A percentile compares a stretch with the other conserved stretches of the same genome.
Conservation (phyloP, 53 echinoderm and acorn worm species). For the Holothuria leucospilota region DNA sequence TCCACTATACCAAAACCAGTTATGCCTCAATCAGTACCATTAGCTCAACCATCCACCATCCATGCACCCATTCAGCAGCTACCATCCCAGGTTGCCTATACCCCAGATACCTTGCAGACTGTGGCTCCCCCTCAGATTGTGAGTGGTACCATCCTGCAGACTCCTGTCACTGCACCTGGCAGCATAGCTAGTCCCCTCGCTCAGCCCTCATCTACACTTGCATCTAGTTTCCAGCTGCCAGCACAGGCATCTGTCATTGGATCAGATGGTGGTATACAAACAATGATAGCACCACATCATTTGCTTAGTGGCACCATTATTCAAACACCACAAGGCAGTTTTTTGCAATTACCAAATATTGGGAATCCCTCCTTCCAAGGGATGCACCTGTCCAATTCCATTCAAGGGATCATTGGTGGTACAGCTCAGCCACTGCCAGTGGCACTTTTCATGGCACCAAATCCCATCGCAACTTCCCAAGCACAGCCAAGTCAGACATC, state of each 20-base stretch:
- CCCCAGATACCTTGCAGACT: constrained; percentile 6
- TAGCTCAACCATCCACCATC: too few relatives aligned
- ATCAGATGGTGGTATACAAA: background rate
- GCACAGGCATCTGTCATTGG: background rate
- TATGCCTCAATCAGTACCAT: too few relatives aligned
- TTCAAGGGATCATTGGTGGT: constrained; percentile 10
- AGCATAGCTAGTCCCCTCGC: background rate
- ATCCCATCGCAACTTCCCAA: background rate
- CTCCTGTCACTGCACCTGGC: background rate
- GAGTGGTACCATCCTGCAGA: constrained; percentile 8
- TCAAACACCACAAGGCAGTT: constrained; percentile 42
- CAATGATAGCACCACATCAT: constrained; percentile 21
- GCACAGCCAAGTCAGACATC: background rate
- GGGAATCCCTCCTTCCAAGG: constrained; percentile 17
- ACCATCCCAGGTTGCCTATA: constrained; percentile 13
- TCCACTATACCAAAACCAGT: too few relatives aligned
- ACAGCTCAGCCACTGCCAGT: constrained; percentile 8
- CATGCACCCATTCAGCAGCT: background rate
- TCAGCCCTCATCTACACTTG: background rate
- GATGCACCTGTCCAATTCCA: background rate
- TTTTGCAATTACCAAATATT: constrained; percentile 40
- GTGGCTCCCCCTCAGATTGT: constrained; percentile 31
- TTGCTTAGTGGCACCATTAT: constrained; percentile 50
- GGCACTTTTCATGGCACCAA: constrained; percentile 23
- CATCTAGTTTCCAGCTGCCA: background rate